These are phyloP conservation scores for Flabesymbios commensalis DNA, from an alignment of 2,888 invertebrate species.

Conservation along the genomic window DNA sequence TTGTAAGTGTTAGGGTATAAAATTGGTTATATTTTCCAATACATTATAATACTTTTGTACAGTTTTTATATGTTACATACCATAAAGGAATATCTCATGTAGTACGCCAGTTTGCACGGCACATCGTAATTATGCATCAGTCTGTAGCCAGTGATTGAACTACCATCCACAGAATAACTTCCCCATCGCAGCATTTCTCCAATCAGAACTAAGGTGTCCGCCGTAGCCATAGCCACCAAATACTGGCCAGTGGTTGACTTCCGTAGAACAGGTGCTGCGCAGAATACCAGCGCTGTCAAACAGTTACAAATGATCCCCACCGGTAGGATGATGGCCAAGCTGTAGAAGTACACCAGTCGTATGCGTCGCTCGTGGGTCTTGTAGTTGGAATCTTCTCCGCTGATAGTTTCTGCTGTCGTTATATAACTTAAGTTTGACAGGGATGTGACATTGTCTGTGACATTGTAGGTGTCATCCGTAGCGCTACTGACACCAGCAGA, in stretches of 20 bases:
- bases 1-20: too few relatives aligned
- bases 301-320: conserved; percentile 10
- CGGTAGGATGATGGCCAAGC: neutral
- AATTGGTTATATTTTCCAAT: too few relatives aligned
- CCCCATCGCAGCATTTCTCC: conserved; percentile 15
- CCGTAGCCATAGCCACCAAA: conserved; percentile 12
- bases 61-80: too few relatives aligned
- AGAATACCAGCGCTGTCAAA: conserved; percentile 10
- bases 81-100: conserved; percentile 3
- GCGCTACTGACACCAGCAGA: too few relatives aligned
- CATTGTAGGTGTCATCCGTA: too few relatives aligned
- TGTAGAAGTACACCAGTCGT: neutral
- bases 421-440: too few relatives aligned
- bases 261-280: neutral
- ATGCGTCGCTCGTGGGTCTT: too few relatives aligned
- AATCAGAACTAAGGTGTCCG: conserved; percentile 11
- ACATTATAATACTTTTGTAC: too few relatives aligned
- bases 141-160: neutral
- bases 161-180: neutral
- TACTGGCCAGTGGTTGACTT: conserved; percentile 13
- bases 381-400: too few relatives aligned
- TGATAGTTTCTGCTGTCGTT: too few relatives aligned
- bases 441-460: too few relatives aligned
- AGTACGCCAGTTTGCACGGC: conserved; percentile 5
- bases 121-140: conserved; percentile 3